Evolutionary conservation across 2,113 vertebrate genomes (phyloP).

Genomic region (Ariopsis seemanni): DNA sequence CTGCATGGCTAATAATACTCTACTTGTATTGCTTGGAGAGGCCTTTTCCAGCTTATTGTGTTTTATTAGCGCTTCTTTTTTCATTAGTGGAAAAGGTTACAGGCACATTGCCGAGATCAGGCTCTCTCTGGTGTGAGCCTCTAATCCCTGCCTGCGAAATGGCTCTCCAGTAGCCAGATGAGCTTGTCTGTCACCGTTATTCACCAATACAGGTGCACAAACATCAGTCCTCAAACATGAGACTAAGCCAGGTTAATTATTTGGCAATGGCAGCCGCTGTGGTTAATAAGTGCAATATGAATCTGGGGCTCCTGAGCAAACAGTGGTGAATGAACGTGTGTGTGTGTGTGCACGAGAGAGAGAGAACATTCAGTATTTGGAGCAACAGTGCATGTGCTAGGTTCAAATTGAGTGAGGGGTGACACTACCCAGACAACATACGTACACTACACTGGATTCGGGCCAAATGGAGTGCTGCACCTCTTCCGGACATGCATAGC

Average conservation of each 20-base stretch:
- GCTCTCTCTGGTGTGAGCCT: constrained; percentile 25
- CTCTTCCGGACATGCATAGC: background rate
- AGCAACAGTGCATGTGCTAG: constrained; percentile 67
- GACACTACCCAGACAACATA: constrained; percentile 17
- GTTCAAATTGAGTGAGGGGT: constrained; percentile 63
- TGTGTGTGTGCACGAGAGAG: constrained; percentile 45
- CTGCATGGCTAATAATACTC: constrained; percentile 50
- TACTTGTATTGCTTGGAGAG: constrained; percentile 51
- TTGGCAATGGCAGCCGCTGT: constrained; percentile 61
- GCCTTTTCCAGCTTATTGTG: constrained; percentile 59
- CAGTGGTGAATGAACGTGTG: constrained; percentile 59
- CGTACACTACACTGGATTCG: background rate
- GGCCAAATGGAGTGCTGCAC: background rate
- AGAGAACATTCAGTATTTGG: constrained; percentile 62
- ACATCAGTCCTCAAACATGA: constrained; percentile 71
- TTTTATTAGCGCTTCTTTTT: constrained; percentile 69
- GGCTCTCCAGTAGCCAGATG: constrained; percentile 49
- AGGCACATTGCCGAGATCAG: constrained; percentile 61
- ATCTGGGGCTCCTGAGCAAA: constrained; percentile 45
- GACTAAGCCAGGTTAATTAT: constrained; percentile 74
- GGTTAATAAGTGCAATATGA: constrained; percentile 69
- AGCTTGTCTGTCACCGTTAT: constrained; percentile 65
- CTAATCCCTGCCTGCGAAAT: constrained; percentile 29
- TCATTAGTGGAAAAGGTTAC: constrained; percentile 74
- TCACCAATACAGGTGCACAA: constrained; percentile 63